Evolutionary conservation across 2,888 invertebrate species (phyloP).

Genomic region (Notodonta dromedarius): DNA sequence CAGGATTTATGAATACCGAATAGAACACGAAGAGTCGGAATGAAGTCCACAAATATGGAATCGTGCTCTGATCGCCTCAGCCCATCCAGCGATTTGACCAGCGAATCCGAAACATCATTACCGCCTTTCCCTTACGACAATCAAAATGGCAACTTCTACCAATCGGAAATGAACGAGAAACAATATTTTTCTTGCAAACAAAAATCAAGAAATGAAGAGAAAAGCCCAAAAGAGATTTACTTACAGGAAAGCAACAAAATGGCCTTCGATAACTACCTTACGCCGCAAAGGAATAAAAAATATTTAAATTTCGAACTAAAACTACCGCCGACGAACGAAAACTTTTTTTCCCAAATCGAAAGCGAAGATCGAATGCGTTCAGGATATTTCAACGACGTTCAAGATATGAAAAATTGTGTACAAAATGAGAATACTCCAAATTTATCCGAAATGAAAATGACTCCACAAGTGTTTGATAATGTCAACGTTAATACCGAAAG

Average conservation of each 20-base stretch:
- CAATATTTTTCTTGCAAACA: slow-evolving; percentile 74
- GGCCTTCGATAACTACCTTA: slow-evolving; percentile 66
- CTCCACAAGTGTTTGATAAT: slow-evolving; percentile 48
- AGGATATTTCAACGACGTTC: slow-evolving; percentile 60
- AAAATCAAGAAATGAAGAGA: slow-evolving; percentile 61
- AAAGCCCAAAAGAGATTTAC: slow-evolving; percentile 62
- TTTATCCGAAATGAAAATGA: slow-evolving; percentile 63
- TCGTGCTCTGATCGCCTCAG: slow-evolving; percentile 75
- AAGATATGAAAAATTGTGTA: slow-evolving; percentile 67
- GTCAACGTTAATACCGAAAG: slow-evolving; percentile 47
- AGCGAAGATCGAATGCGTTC: slow-evolving; percentile 68
- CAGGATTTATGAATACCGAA: no score
- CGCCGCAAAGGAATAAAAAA: slow-evolving; percentile 71
- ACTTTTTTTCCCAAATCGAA: slow-evolving; percentile 71
- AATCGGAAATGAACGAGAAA: slow-evolving; percentile 66
- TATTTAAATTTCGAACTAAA: slow-evolving; percentile 79
- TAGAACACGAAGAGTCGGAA: slow-evolving; percentile 35
- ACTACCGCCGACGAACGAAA: slow-evolving; percentile 70
- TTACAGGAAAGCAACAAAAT: slow-evolving; percentile 73
- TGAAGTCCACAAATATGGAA: slow-evolving; percentile 81
- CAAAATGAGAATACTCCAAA: slow-evolving; percentile 72
- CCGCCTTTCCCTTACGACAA: slow-evolving; percentile 74
- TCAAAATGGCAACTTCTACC: slow-evolving; percentile 67
- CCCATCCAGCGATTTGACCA: slow-evolving; percentile 75
- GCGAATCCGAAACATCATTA: slow-evolving; percentile 75